Evolutionary conservation across 1,140 invertebrate species (phyloP).

Genomic region (Zaprionus taronus): DNA sequence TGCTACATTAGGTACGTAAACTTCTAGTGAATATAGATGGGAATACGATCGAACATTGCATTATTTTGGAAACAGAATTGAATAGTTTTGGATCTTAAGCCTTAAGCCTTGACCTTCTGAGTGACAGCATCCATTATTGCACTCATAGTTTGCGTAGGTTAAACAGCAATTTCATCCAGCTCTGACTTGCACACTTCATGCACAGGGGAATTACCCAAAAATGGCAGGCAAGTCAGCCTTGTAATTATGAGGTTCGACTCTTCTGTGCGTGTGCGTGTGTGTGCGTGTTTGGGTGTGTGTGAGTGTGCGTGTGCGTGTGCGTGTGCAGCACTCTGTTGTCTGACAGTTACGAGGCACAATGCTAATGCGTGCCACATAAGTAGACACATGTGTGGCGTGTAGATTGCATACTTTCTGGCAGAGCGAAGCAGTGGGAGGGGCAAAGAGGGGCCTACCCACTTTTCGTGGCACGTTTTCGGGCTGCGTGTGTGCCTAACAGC

Average conservation of each 20-base stretch:
- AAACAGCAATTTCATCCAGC: background rate
- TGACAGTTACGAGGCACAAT: conserved; percentile 4
- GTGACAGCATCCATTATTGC: background rate
- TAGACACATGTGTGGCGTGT: conserved; percentile 5
- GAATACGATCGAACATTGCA: no score
- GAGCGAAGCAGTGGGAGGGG: background rate
- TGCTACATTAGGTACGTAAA: no score
- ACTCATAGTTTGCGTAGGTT: background rate
- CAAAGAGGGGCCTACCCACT: background rate
- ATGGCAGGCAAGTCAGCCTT: background rate
- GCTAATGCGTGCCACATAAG: conserved; percentile 23
- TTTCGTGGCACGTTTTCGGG: conserved; percentile 25
- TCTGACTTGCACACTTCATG: background rate
- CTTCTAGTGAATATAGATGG: no score
- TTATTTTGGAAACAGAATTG: background rate
- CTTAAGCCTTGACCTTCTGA: background rate
- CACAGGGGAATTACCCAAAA: background rate
- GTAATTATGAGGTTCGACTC: background rate
- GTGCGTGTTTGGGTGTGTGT: no score
- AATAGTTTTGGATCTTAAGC: background rate
- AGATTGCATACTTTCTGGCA: conserved; percentile 10
- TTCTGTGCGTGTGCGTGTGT: background rate
- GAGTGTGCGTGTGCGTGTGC: background rate
- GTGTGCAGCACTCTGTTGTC: conserved; percentile 1
- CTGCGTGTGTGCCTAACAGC: conserved; percentile 40